Percentiles rank a stretch among this genome's conserved stretches.
phyloP scores from a whole-genome alignment of 2,113 vertebrate species.

The Psilopogon haemacephalus region DNA sequence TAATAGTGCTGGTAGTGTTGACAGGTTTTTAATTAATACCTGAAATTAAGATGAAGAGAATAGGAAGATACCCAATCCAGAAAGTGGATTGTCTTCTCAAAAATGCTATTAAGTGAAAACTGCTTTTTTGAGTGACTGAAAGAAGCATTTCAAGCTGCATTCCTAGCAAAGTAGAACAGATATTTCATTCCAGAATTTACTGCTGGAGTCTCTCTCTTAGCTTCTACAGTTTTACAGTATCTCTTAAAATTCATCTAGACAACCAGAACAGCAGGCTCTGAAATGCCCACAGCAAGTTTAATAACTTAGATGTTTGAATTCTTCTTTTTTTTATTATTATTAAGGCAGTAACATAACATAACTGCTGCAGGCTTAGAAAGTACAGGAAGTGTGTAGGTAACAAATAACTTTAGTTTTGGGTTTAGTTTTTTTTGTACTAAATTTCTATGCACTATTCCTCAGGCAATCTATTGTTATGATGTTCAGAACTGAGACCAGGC shows the following conservation, averaged over 20 bases:
- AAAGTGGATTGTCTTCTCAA: not conserved
- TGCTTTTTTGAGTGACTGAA: not conserved
- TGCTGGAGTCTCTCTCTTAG: not conserved
- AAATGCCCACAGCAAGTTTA: not conserved
- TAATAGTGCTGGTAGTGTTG: not conserved
- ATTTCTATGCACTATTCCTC: not conserved
- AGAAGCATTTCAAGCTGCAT: not conserved
- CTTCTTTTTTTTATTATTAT: not conserved
- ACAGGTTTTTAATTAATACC: not conserved
- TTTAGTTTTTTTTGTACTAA: not conserved
- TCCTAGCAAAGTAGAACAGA: not conserved
- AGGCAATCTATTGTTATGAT: not conserved
- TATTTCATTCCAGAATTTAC: not conserved
- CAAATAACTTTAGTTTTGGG: not conserved
- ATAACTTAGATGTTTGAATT: not conserved
- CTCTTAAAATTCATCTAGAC: not conserved
- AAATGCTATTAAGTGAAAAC: not conserved
- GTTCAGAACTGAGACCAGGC: not conserved
- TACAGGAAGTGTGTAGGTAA: not conserved
- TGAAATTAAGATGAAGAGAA: not conserved
- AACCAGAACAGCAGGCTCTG: not conserved
- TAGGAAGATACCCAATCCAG: not conserved
- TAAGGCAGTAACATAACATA: not conserved
- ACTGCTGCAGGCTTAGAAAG: not conserved
- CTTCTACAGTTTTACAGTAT: not conserved